Base-by-base conservation (phyloP, 2,797 vertebrate genomes). In the Neoniphon sammara region DNA sequence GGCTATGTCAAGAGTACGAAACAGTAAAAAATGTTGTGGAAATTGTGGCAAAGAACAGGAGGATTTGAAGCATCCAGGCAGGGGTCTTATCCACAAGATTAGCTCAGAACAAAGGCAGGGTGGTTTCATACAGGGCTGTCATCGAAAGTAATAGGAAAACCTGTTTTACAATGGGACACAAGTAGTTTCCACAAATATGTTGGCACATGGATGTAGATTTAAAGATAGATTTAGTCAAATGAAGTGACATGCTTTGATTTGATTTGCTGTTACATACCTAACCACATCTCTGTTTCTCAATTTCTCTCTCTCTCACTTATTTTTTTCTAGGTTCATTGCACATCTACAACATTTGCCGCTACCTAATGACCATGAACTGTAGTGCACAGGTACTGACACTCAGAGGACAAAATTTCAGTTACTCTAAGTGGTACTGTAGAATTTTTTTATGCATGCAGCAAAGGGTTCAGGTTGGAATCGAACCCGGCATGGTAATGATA, bases 301-400 rank as follows among this genome's bases (percentile, higher is more conserved):
- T 58, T 1, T 63, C 7, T 34, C 39, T 17, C 21, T 55, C 57
- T 64, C 18, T 68, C 44, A 80, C 14, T 61, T 9, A n/a, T 8
- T 75, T 3, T 75, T 25, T 52, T 61, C 9, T 84, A 99, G 98
- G 96, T 85, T 96, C 96, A n/a, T 70, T 96, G 87, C 91, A 94
- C 77, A 97, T 97, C 73, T 99, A 98, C 66, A 96, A 88, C 59
- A 96, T 99, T 89, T 97, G 96, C 88, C 94, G 94, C 76, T 96
- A 95, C 91, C 86, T 99, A 91, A 98, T 99, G 97, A 87, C 88
- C 44, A 76, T 92, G 80, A 94, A 94, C 36, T 93, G 87, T 11
- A 94, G 96, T 88, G 90, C 94, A 77, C 94, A 98, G 97, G 98
- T 99, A 31, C 6, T 15, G n/a, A 59, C 39, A 3, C 0, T 23